Base-by-base conservation (phyloP, 2,888 invertebrate species). In the Volucella inanis region DNA sequence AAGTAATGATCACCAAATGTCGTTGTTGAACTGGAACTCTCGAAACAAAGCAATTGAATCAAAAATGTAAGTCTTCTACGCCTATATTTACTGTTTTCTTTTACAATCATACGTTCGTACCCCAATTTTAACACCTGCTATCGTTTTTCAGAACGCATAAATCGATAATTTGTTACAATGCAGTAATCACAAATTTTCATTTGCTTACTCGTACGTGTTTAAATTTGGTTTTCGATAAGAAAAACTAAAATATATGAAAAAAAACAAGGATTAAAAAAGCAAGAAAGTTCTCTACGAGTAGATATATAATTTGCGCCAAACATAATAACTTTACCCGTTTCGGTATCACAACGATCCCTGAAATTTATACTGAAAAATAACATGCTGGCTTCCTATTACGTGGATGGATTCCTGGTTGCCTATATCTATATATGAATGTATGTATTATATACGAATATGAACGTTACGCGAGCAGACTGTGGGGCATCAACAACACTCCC, bases 321-420 rank as follows among this genome's bases (percentile, higher is more conserved):
- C 45, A 84, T 84, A 84, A 84, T 79, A 79, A 75, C 75, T 79
- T 75, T 50, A 84, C 78, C 68, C 50, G 54, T 65, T 79, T 70
- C 52, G 47, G 43, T 61, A 50, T 57, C 62, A 49, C 72, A 72
- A 77, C 77, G 77, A 72, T 78, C 83, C 77, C 72, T 83, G 72
- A 74, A 74, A 83, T 78, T 72, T 83, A 39, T 31, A 41, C 77
- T 68, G 41, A 45, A 64, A 84, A 79, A 84, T 84, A 65, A 84
- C 83, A 84, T 75, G 55, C 68, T 61, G 64, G 45, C 78, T 78
- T 47, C 78, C 70, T 74, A 78, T 78, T 82, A 82, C 76, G 74
- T 74, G 74, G 57, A 45, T 52, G 38, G 31, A 71, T 70, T 78
- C 47, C 39, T 54, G 52, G 12, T 50, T 59, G 14, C 12, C 31